Base-by-base conservation (phyloP, 2,797 vertebrate species). In the Fistularia tabacaria region DNA sequence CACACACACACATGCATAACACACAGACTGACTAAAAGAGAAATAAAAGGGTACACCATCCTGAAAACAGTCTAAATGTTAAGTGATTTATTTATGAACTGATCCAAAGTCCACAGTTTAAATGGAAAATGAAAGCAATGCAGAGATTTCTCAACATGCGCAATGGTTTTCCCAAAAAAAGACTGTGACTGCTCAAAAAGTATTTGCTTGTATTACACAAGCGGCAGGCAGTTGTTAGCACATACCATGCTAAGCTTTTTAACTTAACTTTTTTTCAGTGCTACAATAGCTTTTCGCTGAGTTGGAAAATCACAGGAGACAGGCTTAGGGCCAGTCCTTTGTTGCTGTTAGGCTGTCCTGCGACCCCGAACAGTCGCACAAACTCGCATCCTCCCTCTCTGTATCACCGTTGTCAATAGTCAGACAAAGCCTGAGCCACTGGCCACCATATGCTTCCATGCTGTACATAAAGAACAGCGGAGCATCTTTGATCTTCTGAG, bases 261-360 rank as follows among this genome's bases (percentile, higher is more conserved):
- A 93, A 93, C 88, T 90, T 91, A 88, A 92, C 92, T 86, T 93
- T 92, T 91, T 92, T 90, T 88, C 25, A 74, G 78, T 77, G 70
- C 69, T 85, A 93, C 90, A 93, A 93, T 91, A 80, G 90, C 85
- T 91, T 93, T 94, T 92, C 88, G 91, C 91, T 92, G 93, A 94
- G 91, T 91, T 92, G 91, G 90, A 94, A 93, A 94, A 93, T 92
- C 89, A 88, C 90, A 92, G 92, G 91, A 93, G 92, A 92, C 92
- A 92, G 91, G 91, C 92, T 91, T 89, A 92, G 90, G 92, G 90
- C 90, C 84, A 84, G 85, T 81, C 89, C 85, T 93, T 92, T 93
- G 93, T 94, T 91, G 80, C 54, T 87, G 74, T 79, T 68, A 80
- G 82, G 77, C 85, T 79, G 81, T 85, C 77, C 87, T 87, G 77